Percentiles rank a stretch among this genome's conserved stretches.
Conservation (phyloP, 2,797 vertebrate species). For the Pseudomugil tenellus region DNA sequence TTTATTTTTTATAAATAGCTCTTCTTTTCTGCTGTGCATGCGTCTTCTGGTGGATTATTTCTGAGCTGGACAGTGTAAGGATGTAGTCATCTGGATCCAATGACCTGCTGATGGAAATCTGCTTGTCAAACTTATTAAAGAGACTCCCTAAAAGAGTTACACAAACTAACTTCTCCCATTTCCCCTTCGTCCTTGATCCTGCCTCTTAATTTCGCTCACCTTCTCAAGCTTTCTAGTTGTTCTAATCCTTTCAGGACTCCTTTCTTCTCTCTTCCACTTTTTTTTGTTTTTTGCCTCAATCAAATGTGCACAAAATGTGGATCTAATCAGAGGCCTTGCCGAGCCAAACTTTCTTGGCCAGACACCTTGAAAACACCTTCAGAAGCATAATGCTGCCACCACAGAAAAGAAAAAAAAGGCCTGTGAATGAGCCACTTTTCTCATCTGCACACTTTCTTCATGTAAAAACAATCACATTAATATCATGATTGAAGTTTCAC, state of each 20-base stretch:
- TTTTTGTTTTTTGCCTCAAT: slow-evolving; percentile 36
- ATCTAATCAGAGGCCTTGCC: slow-evolving; percentile 71
- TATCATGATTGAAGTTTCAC: no score
- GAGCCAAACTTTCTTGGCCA: slow-evolving; percentile 60
- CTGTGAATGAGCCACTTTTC: no score
- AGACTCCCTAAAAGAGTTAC: slow-evolving; percentile 73
- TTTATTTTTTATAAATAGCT: slow-evolving; percentile 41
- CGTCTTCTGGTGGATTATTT: slow-evolving; percentile 55
- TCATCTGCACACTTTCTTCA: no score
- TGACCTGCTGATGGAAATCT: slow-evolving; percentile 72
- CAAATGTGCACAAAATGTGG: slow-evolving; percentile 62
- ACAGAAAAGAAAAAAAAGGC: no score
- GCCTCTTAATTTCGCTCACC: slow-evolving; percentile 41
- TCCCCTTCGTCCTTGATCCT: slow-evolving; percentile 49
- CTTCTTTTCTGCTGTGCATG: slow-evolving; percentile 26
- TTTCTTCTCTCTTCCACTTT: slow-evolving; percentile 18
- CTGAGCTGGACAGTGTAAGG: slow-evolving; percentile 50
- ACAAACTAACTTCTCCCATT: slow-evolving; percentile 60
- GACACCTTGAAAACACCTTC: slow-evolving; percentile 47
- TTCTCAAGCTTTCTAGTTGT: slow-evolving; percentile 26
- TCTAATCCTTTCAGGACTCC: slow-evolving; percentile 34
- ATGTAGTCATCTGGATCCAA: slow-evolving; percentile 83
- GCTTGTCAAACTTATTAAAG: slow-evolving; percentile 81
- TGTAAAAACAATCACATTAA: no score
- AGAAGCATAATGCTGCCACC: no score